Evolutionary conservation across 2,113 vertebrate species (phyloP).

Genomic region (Eurystomus gularis): DNA sequence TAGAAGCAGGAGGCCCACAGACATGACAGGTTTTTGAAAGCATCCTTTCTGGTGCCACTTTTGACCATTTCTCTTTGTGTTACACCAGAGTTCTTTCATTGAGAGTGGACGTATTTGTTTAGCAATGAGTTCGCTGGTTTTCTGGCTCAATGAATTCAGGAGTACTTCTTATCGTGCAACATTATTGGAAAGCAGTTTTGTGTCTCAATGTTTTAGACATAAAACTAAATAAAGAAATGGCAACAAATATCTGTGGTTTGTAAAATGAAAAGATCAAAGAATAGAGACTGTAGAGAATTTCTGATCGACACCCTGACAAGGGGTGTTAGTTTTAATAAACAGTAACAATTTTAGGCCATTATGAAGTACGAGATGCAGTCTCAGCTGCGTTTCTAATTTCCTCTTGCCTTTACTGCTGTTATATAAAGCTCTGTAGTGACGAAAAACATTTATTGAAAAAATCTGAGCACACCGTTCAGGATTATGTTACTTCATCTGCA

Average conservation of each 20-base stretch:
- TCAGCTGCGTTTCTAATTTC: slow-evolving; percentile 77
- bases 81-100: background rate
- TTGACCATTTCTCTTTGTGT: background rate
- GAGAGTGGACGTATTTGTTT: background rate
- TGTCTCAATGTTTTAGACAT: slow-evolving; percentile 33
- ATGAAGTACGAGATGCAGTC: slow-evolving; percentile 73
- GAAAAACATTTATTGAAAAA: slow-evolving; percentile 77
- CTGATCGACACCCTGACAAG: slow-evolving; percentile 70
- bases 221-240: slow-evolving; percentile 59
- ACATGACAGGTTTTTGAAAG: background rate
- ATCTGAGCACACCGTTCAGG: slow-evolving; percentile 59
- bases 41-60: background rate
- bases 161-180: background rate
- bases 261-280: slow-evolving; percentile 67
- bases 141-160: background rate
- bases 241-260: slow-evolving; percentile 54
- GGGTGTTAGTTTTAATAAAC: slow-evolving; percentile 81
- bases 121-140: background rate
- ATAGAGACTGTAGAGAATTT: slow-evolving; percentile 64
- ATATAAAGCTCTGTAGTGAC: slow-evolving; percentile 72
- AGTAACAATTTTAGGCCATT: slow-evolving; percentile 74
- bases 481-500: slow-evolving; percentile 67
- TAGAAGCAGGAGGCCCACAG: background rate
- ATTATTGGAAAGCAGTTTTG: background rate
- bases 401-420: slow-evolving; percentile 77